These are phyloP conservation scores for Campodea augens DNA, from an alignment of 1,140 invertebrate genomes.

Conservation along the genomic window DNA sequence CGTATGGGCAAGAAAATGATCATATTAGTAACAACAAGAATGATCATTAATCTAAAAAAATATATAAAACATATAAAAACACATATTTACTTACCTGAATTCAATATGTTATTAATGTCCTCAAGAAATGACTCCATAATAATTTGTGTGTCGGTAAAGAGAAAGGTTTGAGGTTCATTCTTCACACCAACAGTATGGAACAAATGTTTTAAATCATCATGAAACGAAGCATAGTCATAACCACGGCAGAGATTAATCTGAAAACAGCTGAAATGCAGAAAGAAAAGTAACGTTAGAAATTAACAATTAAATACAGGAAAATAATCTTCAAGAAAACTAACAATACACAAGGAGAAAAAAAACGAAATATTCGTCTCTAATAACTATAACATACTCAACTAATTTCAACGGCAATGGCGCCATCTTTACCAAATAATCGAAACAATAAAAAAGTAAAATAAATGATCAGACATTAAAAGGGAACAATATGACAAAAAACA, in stretches of 20 bases:
- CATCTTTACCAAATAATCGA: too few species aligned
- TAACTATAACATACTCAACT: too few species aligned
- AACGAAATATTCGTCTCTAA: too few species aligned
- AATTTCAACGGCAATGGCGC: too few species aligned
- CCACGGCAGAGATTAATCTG: conserved; percentile 67
- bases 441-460: too few species aligned
- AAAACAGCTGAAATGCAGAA: conserved; percentile 53
- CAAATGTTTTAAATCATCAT: conserved; percentile 54
- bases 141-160: conserved; percentile 76
- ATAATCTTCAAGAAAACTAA: too few species aligned
- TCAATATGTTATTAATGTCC: conserved; percentile 78
- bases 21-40: conserved; percentile 17
- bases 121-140: conserved; percentile 81
- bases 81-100: conserved; percentile 37
- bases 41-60: neutral
- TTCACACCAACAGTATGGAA: conserved; percentile 46
- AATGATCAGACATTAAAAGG: too few species aligned
- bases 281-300: conserved; percentile 7
- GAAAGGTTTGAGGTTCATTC: conserved; percentile 62
- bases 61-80: neutral
- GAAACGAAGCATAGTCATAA: conserved; percentile 58
- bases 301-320: neutral
- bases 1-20: conserved; percentile 19
- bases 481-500: too few species aligned
- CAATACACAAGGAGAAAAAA: too few species aligned